A percentile compares a stretch with the other conserved stretches of the same genome.
Conservation (phyloP, 2,797 vertebrate species). For the Sebastes trivittatus region DNA sequence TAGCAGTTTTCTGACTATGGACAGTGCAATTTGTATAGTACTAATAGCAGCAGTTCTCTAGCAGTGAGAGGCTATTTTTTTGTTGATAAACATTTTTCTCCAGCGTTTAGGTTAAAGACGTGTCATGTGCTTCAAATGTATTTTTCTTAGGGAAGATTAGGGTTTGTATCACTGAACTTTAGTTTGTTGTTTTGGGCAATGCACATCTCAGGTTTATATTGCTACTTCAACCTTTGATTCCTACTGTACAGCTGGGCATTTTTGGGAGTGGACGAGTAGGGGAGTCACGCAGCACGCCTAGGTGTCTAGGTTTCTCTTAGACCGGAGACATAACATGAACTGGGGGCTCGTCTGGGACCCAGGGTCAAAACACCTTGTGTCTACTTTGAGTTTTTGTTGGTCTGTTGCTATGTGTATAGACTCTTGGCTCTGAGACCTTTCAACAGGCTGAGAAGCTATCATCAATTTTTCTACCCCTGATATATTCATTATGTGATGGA, state of each 20-base stretch:
- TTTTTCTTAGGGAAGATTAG: background rate
- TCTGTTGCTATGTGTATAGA: conserved; percentile 13
- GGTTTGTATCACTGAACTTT: background rate
- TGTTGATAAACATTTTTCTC: background rate
- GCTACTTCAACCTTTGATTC: background rate
- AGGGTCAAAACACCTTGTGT: background rate
- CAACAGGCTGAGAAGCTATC: conserved; percentile 9
- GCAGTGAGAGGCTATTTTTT: background rate
- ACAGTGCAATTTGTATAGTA: background rate
- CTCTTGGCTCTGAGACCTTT: conserved; percentile 23
- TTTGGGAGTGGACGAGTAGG: rapidly evolving
- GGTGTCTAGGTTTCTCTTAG: background rate
- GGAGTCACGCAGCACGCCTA: background rate
- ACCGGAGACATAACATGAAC: background rate
- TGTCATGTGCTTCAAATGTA: background rate
- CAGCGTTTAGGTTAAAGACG: background rate
- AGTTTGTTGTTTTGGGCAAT: background rate
- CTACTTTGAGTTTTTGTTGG: conserved; percentile 28
- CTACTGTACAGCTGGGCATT: background rate
- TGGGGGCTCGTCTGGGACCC: background rate
- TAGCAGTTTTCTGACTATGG: background rate
- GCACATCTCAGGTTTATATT: background rate
- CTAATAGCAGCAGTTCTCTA: background rate
- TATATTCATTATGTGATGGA: conserved; percentile 42
- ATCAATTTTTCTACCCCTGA: conserved; percentile 2